phyloP scores from a whole-genome alignment of 2,888 invertebrate species.

The Isoperla grammatica region DNA sequence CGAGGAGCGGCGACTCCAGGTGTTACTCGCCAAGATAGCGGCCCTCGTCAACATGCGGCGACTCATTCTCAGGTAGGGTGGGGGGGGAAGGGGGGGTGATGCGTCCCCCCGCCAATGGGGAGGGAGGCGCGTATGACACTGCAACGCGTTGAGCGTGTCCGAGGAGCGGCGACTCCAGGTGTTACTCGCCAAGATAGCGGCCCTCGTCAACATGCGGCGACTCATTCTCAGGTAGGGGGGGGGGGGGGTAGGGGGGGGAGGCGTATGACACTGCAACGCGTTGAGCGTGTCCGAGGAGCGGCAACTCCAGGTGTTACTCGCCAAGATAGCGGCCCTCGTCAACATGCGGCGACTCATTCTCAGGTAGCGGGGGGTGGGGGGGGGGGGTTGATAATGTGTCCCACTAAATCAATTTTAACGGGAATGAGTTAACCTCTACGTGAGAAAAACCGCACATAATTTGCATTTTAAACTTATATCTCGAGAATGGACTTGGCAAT shows the following conservation, averaged over 20 bases:
- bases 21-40: conserved; percentile 69
- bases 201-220: conserved; percentile 50
- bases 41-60: conserved; percentile 51
- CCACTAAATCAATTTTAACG: no score
- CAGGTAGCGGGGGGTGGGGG: no score
- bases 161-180: conserved; percentile 63
- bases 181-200: conserved; percentile 67
- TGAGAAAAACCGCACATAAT: no score
- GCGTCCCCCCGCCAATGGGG: no score
- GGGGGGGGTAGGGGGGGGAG: no score
- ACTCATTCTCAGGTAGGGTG: conserved; percentile 58
- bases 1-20: conserved; percentile 61
- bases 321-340: conserved; percentile 61
- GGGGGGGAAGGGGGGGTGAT: no score
- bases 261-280: conserved; percentile 60
- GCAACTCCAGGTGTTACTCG: conserved; percentile 60
- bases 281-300: conserved; percentile 61
- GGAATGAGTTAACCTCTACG: no score
- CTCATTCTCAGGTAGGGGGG: conserved; percentile 60
- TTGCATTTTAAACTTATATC: no score
- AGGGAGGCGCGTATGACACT: no score
- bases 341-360: conserved; percentile 56
- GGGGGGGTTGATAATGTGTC: no score
- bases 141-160: conserved; percentile 56
- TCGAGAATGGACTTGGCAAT: no score